phyloP scores from a whole-genome alignment of 2,797 vertebrate genomes.

The Lutjanus argentimaculatus region DNA sequence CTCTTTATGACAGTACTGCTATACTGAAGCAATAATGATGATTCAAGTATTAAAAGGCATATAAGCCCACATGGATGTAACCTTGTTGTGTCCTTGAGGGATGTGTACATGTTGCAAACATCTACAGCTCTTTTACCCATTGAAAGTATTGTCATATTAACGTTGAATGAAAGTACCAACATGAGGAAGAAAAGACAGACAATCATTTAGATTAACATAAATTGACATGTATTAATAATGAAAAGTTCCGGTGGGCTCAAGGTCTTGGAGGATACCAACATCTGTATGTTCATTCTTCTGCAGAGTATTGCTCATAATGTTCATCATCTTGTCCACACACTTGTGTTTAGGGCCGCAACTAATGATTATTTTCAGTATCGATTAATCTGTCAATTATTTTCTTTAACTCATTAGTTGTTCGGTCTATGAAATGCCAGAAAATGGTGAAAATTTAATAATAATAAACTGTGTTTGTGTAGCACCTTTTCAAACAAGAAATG shows the following conservation, averaged over 20 bases:
- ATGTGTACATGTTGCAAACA: constrained; percentile 21
- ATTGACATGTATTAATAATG: constrained; percentile 53
- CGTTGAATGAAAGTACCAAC: constrained; percentile 19
- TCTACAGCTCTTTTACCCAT: background rate
- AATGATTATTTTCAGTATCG: too few relatives aligned
- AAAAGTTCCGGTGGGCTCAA: constrained; percentile 25
- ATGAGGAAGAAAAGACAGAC: constrained; percentile 15
- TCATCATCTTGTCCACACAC: constrained; percentile 5
- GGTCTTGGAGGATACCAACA: constrained; percentile 24
- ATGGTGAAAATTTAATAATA: too few relatives aligned
- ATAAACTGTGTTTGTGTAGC: too few relatives aligned
- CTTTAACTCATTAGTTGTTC: too few relatives aligned
- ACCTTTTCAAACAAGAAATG: too few relatives aligned
- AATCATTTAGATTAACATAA: constrained; percentile 25
- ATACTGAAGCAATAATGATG: background rate
- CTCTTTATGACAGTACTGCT: constrained; percentile 13
- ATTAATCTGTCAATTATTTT: too few relatives aligned
- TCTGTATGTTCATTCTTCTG: constrained; percentile 23
- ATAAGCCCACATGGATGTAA: constrained; percentile 32
- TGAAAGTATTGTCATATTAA: constrained; percentile 19
- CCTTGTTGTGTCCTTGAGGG: constrained; percentile 58
- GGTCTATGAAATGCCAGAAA: too few relatives aligned
- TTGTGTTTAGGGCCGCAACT: too few relatives aligned
- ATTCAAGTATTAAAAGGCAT: constrained; percentile 20
- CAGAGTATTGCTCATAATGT: constrained; percentile 1